phyloP scores from a whole-genome alignment of 2,113 vertebrate genomes.

The Orientallactaga bullata region DNA sequence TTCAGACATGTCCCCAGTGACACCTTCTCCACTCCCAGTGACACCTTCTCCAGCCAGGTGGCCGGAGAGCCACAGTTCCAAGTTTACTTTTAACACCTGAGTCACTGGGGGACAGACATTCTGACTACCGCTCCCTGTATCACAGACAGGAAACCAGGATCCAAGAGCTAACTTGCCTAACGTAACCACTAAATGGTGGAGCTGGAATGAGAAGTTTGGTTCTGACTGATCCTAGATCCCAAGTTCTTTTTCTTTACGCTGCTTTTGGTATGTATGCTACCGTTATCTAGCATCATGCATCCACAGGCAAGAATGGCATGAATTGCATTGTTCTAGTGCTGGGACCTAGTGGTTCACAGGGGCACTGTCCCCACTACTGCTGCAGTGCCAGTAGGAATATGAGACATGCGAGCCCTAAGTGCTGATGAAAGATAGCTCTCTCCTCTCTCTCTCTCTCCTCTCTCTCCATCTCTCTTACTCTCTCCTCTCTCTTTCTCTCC shows the following conservation, averaged over 20 bases:
- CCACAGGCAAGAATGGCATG: neutral
- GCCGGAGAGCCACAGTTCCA: too few species aligned
- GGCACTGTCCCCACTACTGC: neutral
- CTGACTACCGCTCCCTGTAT: too few species aligned
- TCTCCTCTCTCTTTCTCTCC: neutral
- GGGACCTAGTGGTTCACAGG: neutral
- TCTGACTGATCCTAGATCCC: neutral
- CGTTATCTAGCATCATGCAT: neutral
- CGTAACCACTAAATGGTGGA: neutral
- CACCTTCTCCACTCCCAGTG: too few species aligned
- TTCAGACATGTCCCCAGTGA: too few species aligned
- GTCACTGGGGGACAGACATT: too few species aligned
- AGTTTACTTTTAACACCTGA: too few species aligned
- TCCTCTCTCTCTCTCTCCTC: neutral
- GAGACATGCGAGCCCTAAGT: constrained; percentile 15
- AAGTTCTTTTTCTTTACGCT: neutral
- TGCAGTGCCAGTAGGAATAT: neutral
- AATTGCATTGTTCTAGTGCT: neutral
- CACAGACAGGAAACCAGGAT: neutral
- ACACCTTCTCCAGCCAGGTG: too few species aligned
- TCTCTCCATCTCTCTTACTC: neutral
- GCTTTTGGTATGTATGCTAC: neutral
- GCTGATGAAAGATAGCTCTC: constrained; percentile 4
- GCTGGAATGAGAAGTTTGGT: neutral
- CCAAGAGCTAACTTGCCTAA: neutral